A percentile compares a stretch with the other conserved stretches of the same genome.
Conservation (phyloP, 2,113 vertebrate species). For the Paraplagusia blochii region DNA sequence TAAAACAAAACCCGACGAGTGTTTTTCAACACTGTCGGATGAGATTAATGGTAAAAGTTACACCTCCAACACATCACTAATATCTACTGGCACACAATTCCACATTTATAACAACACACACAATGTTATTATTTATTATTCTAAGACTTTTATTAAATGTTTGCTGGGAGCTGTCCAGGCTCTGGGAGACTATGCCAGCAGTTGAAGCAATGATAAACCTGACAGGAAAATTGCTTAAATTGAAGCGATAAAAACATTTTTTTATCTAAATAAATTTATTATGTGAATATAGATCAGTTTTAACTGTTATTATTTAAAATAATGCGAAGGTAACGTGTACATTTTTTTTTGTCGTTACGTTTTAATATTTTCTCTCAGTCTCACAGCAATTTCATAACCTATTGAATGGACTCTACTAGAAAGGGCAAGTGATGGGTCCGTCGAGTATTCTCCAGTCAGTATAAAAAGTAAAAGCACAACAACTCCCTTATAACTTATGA, state of each 20-base stretch:
- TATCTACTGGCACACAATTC: conserved; percentile 63
- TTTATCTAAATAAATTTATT: neutral
- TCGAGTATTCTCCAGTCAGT: conserved; percentile 13
- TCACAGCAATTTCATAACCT: conserved; percentile 10
- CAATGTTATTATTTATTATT: conserved; percentile 65
- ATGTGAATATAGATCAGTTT: neutral
- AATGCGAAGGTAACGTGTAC: neutral
- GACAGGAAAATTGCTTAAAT: conserved; percentile 31
- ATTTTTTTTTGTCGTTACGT: neutral
- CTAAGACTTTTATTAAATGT: conserved; percentile 45
- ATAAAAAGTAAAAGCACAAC: conserved; percentile 54
- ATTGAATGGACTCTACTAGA: neutral
- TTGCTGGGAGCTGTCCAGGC: conserved; percentile 47
- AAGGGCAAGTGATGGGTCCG: conserved; percentile 3
- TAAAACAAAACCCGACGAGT: conserved; percentile 70
- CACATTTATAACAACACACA: conserved; percentile 55
- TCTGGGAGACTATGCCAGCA: conserved; percentile 32
- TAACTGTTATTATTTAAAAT: conserved; percentile 1
- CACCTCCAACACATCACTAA: conserved; percentile 62
- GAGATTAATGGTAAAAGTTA: conserved; percentile 54
- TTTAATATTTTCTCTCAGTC: conserved; percentile 7
- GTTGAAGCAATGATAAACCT: conserved; percentile 32
- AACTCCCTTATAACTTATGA: conserved; percentile 56
- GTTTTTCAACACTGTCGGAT: conserved; percentile 65
- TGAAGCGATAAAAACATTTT: neutral